phyloP scores from a whole-genome alignment of 64 coral and sea anemone species.

The Stichodactyla mertensii region DNA sequence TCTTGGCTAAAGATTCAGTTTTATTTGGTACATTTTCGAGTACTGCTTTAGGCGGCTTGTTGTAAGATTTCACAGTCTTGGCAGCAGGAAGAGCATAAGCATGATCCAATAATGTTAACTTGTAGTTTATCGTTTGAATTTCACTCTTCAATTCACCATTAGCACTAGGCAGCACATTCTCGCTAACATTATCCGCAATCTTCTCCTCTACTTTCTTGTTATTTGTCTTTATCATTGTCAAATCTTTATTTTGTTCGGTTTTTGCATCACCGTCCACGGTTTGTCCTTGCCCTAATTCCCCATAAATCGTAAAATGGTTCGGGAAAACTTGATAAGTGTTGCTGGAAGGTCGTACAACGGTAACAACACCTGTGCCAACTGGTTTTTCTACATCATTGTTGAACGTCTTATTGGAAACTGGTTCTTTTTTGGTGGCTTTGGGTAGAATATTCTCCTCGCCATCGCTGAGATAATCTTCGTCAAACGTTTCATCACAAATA shows the following conservation, averaged over 20 bases:
- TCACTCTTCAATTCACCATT: conserved; percentile 37
- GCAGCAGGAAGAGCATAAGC: conserved; percentile 69
- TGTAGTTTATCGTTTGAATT: conserved; percentile 60
- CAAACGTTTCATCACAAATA: conserved; percentile 74
- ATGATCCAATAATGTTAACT: conserved; percentile 80
- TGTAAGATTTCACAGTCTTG: conserved; percentile 22
- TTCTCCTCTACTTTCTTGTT: conserved; percentile 36
- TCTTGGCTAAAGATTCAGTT: neutral
- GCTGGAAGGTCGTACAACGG: conserved; percentile 52
- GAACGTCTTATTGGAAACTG: neutral
- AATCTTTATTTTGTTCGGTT: conserved; percentile 7
- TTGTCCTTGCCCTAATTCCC: conserved; percentile 27
- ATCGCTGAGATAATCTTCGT: conserved; percentile 74
- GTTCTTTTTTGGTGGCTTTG: conserved; percentile 10
- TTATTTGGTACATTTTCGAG: conserved; percentile 34
- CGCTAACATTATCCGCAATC: neutral
- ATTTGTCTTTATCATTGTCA: conserved; percentile 1
- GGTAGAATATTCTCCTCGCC: conserved; percentile 24
- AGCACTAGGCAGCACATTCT: neutral
- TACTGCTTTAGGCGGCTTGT: conserved; percentile 18
- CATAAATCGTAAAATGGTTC: conserved; percentile 74
- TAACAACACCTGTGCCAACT: conserved; percentile 44
- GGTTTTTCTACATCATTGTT: conserved; percentile 20
- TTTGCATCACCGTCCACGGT: conserved; percentile 15
- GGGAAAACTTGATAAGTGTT: conserved; percentile 40